These are phyloP conservation scores for Scaptomyza polygonia DNA, from an alignment of 2,888 invertebrate species.

Conservation along the genomic window DNA sequence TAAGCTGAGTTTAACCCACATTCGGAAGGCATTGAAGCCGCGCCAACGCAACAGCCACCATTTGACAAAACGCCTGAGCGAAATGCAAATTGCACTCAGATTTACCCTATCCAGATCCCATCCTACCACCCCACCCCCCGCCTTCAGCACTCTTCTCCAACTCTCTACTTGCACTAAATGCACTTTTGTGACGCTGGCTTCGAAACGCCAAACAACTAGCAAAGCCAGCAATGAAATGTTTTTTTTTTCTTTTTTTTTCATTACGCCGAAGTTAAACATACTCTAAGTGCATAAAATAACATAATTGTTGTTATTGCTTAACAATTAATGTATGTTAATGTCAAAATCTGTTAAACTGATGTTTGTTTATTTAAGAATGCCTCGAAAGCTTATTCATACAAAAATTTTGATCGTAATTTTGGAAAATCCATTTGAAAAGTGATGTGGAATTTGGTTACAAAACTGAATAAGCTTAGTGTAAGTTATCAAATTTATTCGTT, in stretches of 20 bases:
- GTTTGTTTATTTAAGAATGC: too few species aligned
- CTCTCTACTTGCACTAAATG: constrained; percentile 42
- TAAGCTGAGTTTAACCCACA: constrained; percentile 68
- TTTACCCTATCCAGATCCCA: background rate
- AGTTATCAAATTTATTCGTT: too few species aligned
- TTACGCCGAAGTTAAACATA: background rate
- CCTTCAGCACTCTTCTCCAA: too few species aligned
- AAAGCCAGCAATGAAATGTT: background rate
- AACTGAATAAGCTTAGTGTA: too few species aligned
- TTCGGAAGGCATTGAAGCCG: constrained; percentile 39
- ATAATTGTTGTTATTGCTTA: background rate
- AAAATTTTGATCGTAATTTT: too few species aligned
- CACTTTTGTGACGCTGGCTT: constrained; percentile 47
- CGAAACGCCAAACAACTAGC: constrained; percentile 20
- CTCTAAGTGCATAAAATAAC: too few species aligned
- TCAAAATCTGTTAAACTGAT: too few species aligned
- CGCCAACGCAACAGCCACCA: constrained; percentile 31
- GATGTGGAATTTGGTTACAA: too few species aligned
- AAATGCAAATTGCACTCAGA: constrained; percentile 61
- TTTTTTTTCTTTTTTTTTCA: background rate
- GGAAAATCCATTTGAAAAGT: too few species aligned
- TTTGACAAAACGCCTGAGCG: constrained; percentile 71
- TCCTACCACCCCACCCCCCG: too few species aligned
- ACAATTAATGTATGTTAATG: too few species aligned
- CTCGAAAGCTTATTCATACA: too few species aligned